Conservation (phyloP, 53 echinoderm and acorn worm genomes). For the Patiria pectinifera region DNA sequence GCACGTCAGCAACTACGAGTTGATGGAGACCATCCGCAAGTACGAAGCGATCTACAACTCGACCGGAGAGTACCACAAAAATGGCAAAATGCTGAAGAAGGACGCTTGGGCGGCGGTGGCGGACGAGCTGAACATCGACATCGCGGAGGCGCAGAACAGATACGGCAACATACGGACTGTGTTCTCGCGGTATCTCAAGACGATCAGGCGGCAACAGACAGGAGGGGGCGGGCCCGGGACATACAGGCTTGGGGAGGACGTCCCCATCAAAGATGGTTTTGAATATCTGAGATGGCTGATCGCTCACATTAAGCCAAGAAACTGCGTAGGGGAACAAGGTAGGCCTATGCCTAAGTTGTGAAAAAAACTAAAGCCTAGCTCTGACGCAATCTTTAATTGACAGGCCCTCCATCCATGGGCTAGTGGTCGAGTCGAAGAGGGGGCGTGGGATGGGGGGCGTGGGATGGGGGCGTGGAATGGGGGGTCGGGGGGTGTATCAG, state of each 20-base stretch:
- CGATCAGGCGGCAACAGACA: background rate
- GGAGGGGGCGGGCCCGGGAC: background rate
- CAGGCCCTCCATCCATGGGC: too few relatives aligned
- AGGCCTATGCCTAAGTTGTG: background rate
- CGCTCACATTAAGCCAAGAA: constrained; percentile 37
- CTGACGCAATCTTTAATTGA: background rate
- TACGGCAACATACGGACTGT: constrained; percentile 43
- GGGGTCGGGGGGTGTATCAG: too few relatives aligned
- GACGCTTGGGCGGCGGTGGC: constrained; percentile 43
- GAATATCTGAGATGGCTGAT: constrained; percentile 54
- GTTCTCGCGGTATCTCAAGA: constrained; percentile 54
- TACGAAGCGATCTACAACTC: constrained; percentile 37
- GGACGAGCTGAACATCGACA: constrained; percentile 3
- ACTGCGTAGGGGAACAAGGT: background rate
- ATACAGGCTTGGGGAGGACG: background rate
- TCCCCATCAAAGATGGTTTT: constrained; percentile 19
- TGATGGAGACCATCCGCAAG: constrained; percentile 33
- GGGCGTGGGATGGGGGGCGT: too few relatives aligned
- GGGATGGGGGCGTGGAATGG: too few relatives aligned
- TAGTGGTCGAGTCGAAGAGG: too few relatives aligned
- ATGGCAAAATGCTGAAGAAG: background rate
- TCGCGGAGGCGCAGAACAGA: constrained; percentile 16
- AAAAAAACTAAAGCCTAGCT: background rate
- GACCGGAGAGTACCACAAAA: constrained; percentile 25
- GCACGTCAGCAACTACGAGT: constrained; percentile 23